These are phyloP conservation scores for Ostrea edulis DNA, from an alignment of 1,140 invertebrate species.

Conservation along the genomic window DNA sequence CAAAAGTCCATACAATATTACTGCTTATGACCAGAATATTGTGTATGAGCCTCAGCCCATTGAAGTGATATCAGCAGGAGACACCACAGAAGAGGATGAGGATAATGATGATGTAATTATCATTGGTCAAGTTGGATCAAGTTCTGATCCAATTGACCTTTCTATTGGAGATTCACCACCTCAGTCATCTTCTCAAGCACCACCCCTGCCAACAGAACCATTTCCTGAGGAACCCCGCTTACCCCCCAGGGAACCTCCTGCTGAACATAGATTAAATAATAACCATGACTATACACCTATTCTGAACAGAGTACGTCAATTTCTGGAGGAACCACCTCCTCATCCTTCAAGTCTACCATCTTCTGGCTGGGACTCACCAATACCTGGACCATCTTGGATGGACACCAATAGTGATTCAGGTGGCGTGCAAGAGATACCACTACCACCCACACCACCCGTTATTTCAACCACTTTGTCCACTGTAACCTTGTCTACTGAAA, in stretches of 20 bases:
- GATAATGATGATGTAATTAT: conserved; percentile 65
- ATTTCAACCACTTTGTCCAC: not conserved
- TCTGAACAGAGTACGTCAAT: conserved; percentile 38
- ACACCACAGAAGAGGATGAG: conserved; percentile 59
- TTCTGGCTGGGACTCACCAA: conserved; percentile 71
- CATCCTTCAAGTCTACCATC: conserved; percentile 50
- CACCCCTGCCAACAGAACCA: conserved; percentile 9
- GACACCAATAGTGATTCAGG: conserved; percentile 25
- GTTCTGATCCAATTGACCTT: conserved; percentile 18
- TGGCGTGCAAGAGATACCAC: not conserved
- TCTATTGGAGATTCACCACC: conserved; percentile 28
- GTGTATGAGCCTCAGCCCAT: conserved; percentile 71
- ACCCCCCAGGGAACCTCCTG: conserved; percentile 31
- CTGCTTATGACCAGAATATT: conserved; percentile 82
- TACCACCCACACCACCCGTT: conserved; percentile 17
- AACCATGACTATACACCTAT: conserved; percentile 42
- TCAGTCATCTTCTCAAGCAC: conserved; percentile 10
- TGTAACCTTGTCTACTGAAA: conserved; percentile 19
- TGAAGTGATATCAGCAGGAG: conserved; percentile 56
- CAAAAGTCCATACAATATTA: conserved; percentile 90
- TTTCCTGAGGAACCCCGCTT: not conserved
- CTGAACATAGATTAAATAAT: conserved; percentile 19
- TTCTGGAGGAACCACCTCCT: conserved; percentile 41
- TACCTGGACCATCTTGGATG: conserved; percentile 69
- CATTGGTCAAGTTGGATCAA: conserved; percentile 39